Base-by-base conservation (phyloP, 2,113 vertebrate genomes). In the Gallinago media region DNA sequence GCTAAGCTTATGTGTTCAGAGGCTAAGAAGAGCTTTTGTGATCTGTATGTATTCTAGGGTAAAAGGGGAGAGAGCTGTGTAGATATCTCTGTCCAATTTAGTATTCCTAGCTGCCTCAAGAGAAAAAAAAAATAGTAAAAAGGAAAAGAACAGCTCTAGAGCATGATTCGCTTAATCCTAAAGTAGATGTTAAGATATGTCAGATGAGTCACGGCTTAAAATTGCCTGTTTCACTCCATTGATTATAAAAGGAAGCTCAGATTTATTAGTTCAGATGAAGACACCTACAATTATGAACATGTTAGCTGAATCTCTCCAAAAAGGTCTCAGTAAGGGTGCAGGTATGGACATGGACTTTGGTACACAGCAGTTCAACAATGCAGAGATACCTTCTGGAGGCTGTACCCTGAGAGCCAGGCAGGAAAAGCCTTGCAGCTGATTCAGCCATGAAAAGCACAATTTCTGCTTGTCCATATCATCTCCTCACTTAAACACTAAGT, bases 161-260 rank as follows among this genome's bases (percentile, higher is more conserved):
- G 46, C 31, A 72, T 92, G 95, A 96, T 85, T 96, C 86, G 91
- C 49, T 80, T 89, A 18, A 84, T 65, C 52, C 47, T 84, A 87
- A 87, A 91, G 92, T 67, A 95, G 96, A 95, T 85, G 73, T 92
- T 91, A 85, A 81, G 68, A 89, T 87, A 52, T 68, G 61, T 92
- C 84, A 82, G 61, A 89, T 97, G 93, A 96, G 76, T 96, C 93
- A 96, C 56, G 56, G 44, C 2, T 8, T 85, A 89, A 94, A 95
- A 96, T 87, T 94, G 75, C n/a, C 65, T 88, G 52, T 95, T 94
- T 96, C 20, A 31, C 56, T 92, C 76, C 52, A 63, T 87, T 94
- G 74, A 88, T 90, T 94, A 84, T 81, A 74, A 89, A 91, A 95
- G 61, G 25, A 42, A 92, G 67, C 15, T 65, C 68, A 74, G 34